These are phyloP conservation scores for Chlorodrepanis virens DNA, from an alignment of 2,113 vertebrate species.

Conservation along the genomic window DNA sequence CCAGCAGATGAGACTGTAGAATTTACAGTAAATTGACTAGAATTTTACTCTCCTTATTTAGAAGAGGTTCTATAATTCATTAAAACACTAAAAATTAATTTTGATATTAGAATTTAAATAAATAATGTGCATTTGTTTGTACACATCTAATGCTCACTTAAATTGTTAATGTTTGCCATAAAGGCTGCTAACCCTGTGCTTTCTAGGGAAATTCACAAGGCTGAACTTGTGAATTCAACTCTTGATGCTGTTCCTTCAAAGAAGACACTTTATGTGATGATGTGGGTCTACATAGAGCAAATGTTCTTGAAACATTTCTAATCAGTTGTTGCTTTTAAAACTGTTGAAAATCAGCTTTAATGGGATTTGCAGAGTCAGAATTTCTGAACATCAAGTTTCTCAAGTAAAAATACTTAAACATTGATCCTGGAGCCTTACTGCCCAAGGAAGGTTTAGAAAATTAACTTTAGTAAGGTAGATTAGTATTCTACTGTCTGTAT, in stretches of 20 bases:
- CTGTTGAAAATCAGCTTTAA: not conserved
- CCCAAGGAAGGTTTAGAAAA: not conserved
- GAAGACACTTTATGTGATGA: not conserved
- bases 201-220: not conserved
- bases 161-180: not conserved
- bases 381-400: not conserved
- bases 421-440: not conserved
- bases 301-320: not conserved
- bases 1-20: not conserved
- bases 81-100: not conserved
- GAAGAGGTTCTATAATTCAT: not conserved
- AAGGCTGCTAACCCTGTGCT: not conserved
- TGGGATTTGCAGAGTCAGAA: not conserved
- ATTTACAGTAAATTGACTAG: not conserved
- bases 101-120: not conserved
- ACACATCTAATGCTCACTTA: not conserved
- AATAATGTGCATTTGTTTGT: not conserved
- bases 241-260: not conserved
- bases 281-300: not conserved
- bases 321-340: not conserved
- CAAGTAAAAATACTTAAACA: not conserved
- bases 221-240: too few species aligned
- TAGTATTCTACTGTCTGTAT: not conserved
- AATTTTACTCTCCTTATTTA: not conserved
- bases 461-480: not conserved